Conservation (phyloP, 2,797 vertebrate genomes). For the Mormyrops boulengeri region DNA sequence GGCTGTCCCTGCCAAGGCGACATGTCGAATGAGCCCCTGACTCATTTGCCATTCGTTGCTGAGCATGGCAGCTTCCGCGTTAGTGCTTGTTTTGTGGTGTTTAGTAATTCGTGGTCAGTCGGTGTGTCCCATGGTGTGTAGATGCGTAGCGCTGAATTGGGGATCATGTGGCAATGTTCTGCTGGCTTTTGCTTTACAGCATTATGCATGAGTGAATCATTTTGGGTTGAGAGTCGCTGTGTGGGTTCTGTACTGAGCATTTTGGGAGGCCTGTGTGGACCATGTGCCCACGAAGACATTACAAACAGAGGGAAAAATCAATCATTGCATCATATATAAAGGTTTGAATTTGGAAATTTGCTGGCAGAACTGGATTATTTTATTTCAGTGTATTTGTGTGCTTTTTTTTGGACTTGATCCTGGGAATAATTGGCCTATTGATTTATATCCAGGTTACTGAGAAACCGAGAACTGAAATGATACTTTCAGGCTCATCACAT, state of each 20-base stretch:
- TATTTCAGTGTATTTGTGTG: neutral
- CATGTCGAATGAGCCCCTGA: neutral
- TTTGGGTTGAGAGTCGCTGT: neutral
- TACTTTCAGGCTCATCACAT: constrained; percentile 3
- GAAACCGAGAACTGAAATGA: neutral
- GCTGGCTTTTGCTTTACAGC: neutral
- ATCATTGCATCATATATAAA: neutral
- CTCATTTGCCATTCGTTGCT: neutral
- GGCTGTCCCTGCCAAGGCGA: neutral
- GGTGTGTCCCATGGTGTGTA: neutral
- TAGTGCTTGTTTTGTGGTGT: neutral
- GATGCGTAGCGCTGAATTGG: neutral
- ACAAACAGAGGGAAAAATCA: neutral
- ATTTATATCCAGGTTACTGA: neutral
- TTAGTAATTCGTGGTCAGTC: neutral
- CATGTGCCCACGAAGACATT: neutral
- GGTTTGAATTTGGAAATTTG: neutral
- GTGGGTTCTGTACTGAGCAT: neutral
- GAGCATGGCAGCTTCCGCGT: neutral
- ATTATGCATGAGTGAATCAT: neutral
- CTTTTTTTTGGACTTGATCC: neutral
- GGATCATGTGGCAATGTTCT: neutral
- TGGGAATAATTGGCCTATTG: neutral
- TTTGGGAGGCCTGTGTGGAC: neutral
- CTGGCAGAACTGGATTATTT: neutral